Percentiles rank a stretch among this genome's conserved stretches.
Evolutionary conservation across 2,888 invertebrate genomes (phyloP).

Genomic region (Leptinotarsa peninsularis): DNA sequence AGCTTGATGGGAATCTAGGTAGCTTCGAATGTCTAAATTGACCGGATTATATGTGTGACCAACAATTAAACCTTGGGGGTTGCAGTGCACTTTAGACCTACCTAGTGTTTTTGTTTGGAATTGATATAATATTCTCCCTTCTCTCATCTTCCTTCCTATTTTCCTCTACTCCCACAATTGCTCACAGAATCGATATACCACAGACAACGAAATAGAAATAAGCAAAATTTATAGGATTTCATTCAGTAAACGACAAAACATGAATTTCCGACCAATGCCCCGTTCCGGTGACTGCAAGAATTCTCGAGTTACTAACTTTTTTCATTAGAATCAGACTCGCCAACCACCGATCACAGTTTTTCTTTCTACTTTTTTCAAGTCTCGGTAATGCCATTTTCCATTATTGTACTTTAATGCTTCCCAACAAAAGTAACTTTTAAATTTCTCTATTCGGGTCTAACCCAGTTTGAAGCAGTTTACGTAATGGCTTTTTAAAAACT

Average conservation of each 20-base stretch:
- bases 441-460: conserved; percentile 45
- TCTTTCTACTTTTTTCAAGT: conserved; percentile 23
- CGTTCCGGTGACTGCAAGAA: not conserved
- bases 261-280: not conserved
- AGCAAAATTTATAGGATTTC: not conserved
- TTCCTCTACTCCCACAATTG: too few relatives aligned
- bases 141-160: too few relatives aligned
- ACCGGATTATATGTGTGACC: too few relatives aligned
- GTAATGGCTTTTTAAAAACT: conserved; percentile 43
- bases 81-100: too few relatives aligned
- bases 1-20: too few relatives aligned
- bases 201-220: not conserved
- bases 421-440: conserved; percentile 43
- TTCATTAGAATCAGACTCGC: conserved; percentile 21
- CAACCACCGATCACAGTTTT: conserved; percentile 24
- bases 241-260: not conserved
- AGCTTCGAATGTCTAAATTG: too few relatives aligned
- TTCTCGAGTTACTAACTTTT: conserved; percentile 11
- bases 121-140: too few relatives aligned
- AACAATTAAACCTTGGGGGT: too few relatives aligned
- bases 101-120: too few relatives aligned
- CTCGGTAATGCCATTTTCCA: conserved; percentile 35
- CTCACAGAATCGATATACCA: too few relatives aligned
- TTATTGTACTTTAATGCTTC: conserved; percentile 45
- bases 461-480: conserved; percentile 43